Evolutionary conservation across 1,140 invertebrate species (phyloP).

Genomic region (Platyscapa corneri): DNA sequence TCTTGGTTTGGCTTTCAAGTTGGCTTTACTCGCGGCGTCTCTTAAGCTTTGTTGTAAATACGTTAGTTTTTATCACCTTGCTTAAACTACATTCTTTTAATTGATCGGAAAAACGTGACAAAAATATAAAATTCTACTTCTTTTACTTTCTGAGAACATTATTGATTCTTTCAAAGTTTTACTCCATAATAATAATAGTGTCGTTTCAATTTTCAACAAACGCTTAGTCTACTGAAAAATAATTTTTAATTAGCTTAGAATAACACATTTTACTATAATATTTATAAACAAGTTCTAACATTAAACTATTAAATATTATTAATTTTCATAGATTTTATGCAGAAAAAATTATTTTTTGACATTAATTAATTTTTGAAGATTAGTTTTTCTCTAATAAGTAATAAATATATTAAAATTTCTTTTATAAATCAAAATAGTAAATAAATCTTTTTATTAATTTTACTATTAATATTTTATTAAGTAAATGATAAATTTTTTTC

Average conservation of each 20-base stretch:
- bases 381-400: no score
- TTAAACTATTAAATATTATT: background rate
- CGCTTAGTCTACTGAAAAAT: background rate
- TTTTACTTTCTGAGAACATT: background rate
- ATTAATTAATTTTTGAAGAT: no score
- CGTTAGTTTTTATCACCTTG: conserved; percentile 47
- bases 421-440: no score
- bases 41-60: conserved; percentile 38
- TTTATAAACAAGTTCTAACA: background rate
- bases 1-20: background rate
- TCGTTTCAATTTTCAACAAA: background rate
- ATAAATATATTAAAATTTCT: no score
- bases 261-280: background rate
- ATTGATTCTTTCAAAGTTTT: conserved; percentile 17
- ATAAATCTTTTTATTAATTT: no score
- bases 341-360: no score
- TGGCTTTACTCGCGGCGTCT: conserved; percentile 33
- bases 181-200: background rate
- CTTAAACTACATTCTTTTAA: conserved; percentile 24
- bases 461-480: no score
- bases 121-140: background rate
- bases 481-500: no score
- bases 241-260: background rate
- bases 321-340: no score
- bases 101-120: conserved; percentile 17